Percentiles rank a stretch among this genome's conserved stretches.
Conservation (phyloP, 2,113 vertebrate genomes). For the Talpa occidentalis region DNA sequence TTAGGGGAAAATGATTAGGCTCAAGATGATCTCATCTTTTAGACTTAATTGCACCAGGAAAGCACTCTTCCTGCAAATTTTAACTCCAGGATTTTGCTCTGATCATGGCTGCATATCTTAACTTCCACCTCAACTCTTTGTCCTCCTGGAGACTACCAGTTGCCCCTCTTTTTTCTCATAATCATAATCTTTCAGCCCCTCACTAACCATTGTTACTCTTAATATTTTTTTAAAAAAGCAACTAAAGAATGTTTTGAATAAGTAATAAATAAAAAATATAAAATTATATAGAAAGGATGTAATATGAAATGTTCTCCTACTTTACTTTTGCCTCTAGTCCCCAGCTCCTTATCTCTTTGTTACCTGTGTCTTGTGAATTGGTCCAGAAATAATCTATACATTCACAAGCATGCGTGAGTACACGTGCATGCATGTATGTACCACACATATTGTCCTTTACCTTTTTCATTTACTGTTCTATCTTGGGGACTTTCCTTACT, state of each 20-base stretch:
- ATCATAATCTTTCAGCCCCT: neutral
- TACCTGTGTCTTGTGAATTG: neutral
- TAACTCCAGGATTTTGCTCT: slow-evolving; percentile 6
- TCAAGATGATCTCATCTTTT: neutral
- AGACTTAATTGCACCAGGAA: neutral
- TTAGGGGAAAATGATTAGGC: neutral
- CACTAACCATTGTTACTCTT: neutral
- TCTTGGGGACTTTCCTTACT: neutral
- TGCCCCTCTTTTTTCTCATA: slow-evolving; percentile 33
- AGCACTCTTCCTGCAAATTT: neutral
- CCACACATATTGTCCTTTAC: neutral
- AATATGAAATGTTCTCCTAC: neutral
- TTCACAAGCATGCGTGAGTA: neutral
- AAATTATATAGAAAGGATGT: neutral
- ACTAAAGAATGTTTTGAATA: slow-evolving; percentile 39
- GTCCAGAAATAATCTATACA: neutral
- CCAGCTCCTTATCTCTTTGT: neutral
- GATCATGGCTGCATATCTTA: neutral
- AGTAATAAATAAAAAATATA: slow-evolving; percentile 32
- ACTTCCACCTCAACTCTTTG: slow-evolving; percentile 9
- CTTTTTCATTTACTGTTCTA: neutral
- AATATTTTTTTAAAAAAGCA: neutral
- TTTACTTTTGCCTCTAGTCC: neutral
- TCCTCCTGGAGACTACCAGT: neutral
- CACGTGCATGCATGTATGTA: neutral